Evolutionary conservation across 1,140 invertebrate species (phyloP), one percentile per base, ranked within the genome.

Genomic region (Tetramorium alpestre): DNA sequence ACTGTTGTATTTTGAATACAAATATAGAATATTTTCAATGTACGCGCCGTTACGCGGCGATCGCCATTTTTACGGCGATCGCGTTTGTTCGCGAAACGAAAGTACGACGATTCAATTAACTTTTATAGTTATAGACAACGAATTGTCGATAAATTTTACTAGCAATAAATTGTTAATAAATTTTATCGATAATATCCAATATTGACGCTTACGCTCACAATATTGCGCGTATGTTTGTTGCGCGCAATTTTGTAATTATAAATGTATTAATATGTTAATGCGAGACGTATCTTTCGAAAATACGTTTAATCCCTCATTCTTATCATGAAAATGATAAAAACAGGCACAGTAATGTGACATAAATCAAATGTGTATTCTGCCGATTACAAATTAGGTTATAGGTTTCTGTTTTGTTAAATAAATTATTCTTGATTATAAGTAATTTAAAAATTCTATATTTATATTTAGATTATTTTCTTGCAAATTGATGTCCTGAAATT

Each of bases 1-100:
- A 84, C 44, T 84, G 41, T 84, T 75, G 54, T 84, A 62, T n/a
- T n/a, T 60, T 38, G 10, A 51, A 84, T 56, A 58, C 18, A 3
- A 47, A n/a, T 49, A 33, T 73, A 75, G n/a, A 84, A 60, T 38
- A 28, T 58, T 82, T 82, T 72, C 67, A 2, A 49, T 62, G 44
- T 82, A 44, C 16, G 51, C 51, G 11, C 7, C 28, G n/a, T 70
- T 49, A 49, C 25, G 25, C n/a, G 41, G 41, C 44, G 38, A 58
- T 8, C 13, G 8, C 16, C 11, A 60, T 82, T 73, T 84, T 75
- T 28, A 18, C 33, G 69, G 54, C 41, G 25, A 4, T 60, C 25
- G 11, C 44, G 25, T 84, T 58, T 84, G n/a, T 73, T 62, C 28
- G 28, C n/a, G 25, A 84, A 49, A 49, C 4, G 41, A 75, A 73